Conservation (phyloP, 1,140 invertebrate genomes). For the Meloidogyne hapla region DNA sequence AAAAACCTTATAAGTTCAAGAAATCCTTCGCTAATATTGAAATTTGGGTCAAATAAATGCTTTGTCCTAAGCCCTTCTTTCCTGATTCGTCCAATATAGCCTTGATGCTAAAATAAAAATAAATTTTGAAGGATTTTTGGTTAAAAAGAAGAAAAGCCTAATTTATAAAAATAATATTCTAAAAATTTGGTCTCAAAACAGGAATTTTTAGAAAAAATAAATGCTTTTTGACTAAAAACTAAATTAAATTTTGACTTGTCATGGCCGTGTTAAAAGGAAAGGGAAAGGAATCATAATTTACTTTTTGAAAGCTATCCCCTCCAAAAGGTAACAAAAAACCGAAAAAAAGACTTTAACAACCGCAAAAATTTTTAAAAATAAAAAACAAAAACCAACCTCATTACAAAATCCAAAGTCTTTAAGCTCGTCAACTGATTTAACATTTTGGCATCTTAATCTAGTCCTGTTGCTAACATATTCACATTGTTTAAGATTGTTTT, state of each 20-base stretch:
- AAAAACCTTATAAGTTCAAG: conserved; percentile 8
- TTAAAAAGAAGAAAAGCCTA: no score
- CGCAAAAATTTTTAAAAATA: no score
- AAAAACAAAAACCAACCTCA: background rate
- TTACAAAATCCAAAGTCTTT: conserved; percentile 23
- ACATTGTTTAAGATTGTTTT: conserved; percentile 12
- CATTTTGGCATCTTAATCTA: conserved; percentile 17
- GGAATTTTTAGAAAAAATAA: no score
- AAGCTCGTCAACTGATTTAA: background rate
- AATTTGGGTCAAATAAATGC: conserved; percentile 12
- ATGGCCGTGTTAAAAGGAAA: no score
- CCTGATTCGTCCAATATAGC: conserved; percentile 11
- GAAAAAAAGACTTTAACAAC: no score
- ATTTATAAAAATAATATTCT: no score
- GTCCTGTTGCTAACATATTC: conserved; percentile 24
- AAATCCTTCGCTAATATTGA: background rate
- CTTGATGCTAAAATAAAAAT: conserved; percentile 8
- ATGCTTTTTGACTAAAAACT: no score
- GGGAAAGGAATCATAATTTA: no score
- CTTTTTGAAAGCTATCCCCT: background rate
- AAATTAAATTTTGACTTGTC: no score
- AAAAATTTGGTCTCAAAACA: no score
- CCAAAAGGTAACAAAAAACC: no score
- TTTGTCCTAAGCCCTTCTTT: conserved; percentile 19
- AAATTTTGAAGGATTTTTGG: background rate